These are phyloP conservation scores for Phortica okadai DNA, from an alignment of 2,888 invertebrate species.

Conservation along the genomic window DNA sequence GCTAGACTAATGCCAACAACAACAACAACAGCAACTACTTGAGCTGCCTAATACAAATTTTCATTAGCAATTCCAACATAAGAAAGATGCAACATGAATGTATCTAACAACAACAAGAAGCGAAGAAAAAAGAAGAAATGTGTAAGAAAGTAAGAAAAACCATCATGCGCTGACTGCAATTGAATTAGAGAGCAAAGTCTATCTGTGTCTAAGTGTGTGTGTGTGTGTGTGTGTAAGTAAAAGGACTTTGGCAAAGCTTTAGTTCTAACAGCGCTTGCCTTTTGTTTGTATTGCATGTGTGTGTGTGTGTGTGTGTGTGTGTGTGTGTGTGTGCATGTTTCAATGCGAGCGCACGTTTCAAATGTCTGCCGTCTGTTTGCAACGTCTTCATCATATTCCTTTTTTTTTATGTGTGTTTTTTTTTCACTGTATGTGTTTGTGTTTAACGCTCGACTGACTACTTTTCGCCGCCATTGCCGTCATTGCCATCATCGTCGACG, in stretches of 20 bases:
- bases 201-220: not conserved
- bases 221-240: no score
- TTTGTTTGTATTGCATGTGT: not conserved
- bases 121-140: not conserved
- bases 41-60: slow-evolving; percentile 1
- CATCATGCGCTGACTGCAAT: slow-evolving; percentile 6
- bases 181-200: not conserved
- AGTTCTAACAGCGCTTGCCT: not conserved
- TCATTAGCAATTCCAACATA: slow-evolving; percentile 27
- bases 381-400: slow-evolving; percentile 2
- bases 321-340: not conserved
- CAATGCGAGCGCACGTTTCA: no score
- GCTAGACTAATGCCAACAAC: not conserved
- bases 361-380: not conserved
- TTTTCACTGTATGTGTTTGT: slow-evolving; percentile 3
- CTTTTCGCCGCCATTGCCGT: not conserved
- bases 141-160: not conserved
- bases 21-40: not conserved
- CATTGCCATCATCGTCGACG: not conserved
- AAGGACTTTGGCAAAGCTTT: slow-evolving; percentile 6
- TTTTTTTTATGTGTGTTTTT: not conserved
- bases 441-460: slow-evolving; percentile 3
- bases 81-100: not conserved
- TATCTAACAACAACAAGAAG: not conserved
- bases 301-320: not conserved